Evolutionary conservation across 2,113 vertebrate species (phyloP).

Genomic region (Benitochromis conjunctus): DNA sequence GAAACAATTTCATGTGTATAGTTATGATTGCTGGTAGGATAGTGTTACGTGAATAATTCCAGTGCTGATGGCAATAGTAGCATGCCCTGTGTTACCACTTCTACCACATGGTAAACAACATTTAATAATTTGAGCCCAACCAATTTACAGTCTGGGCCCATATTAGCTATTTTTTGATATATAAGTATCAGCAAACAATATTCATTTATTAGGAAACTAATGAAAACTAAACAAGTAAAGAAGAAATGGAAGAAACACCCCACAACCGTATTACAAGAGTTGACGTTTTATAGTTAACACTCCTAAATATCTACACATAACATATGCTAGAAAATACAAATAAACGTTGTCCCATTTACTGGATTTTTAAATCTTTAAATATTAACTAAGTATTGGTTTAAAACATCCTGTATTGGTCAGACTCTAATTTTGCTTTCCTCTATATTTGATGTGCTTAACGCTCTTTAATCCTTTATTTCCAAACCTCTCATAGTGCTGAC

Average conservation of each 20-base stretch:
- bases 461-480: neutral
- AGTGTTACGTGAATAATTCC: neutral
- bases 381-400: neutral
- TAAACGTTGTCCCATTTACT: neutral
- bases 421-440: neutral
- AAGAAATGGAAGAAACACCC: neutral
- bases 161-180: rapidly evolving
- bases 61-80: neutral
- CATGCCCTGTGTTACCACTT: neutral
- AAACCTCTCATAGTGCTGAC: constrained; percentile 64
- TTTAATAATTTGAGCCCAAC: neutral
- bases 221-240: neutral
- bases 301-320: neutral
- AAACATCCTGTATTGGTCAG: neutral
- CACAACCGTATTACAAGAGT: neutral
- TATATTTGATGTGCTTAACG: neutral
- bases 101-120: neutral
- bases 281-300: neutral
- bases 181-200: rapidly evolving
- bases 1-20: neutral
- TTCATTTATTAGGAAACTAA: neutral
- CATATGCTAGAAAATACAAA: neutral
- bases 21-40: rapidly evolving
- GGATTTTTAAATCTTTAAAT: neutral
- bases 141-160: neutral